Base-by-base conservation (phyloP, 2,797 vertebrate species). In the Esox masquinongy region DNA sequence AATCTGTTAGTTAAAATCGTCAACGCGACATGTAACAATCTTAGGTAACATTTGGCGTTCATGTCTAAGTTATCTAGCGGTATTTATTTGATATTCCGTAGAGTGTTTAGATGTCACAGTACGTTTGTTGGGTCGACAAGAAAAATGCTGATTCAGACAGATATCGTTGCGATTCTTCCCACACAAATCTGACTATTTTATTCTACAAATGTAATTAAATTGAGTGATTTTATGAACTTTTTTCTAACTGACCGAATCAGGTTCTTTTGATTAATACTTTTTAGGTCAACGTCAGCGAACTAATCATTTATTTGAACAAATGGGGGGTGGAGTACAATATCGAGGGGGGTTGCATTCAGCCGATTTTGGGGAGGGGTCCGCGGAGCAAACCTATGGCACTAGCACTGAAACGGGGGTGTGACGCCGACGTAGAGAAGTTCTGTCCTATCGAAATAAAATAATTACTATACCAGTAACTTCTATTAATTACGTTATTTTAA, bases 381-480 rank as follows among this genome's bases (percentile, higher is more conserved):
- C 53, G 19, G 11, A n/a, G 49, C n/a, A 53, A 43, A 26, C 47
- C 64, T 53, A 15, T 43, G 49, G 64, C 64, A 51, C 19, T 29
- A 31, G 8, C 22, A 29, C 69, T 29, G 43, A 50, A 6, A 68
- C 78, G 76, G 78, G 89, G 89, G 89, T 86, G 88, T 87, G 89
- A 86, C 80, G 78, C 79, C 68, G 74, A 73, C 59, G 75, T 80
- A 77, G 5, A 76, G 79, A 77, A 66, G 16, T 61, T n/a, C 72
- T 19, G 70, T 64, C 79, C 77, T 82, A 70, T 15, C 56, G 72
- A 74, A 64, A 80, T 79, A 76, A 86, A 82, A 73, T 50, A 34
- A 71, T 71, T 56, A 17, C 50, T 29, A 19, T 61, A 31, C 29
- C 26, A 53, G 29, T 70, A 31, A 24, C 43, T 29, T 14, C 24